Evolutionary conservation across 1,140 invertebrate genomes (phyloP).

Genomic region (Eriosoma lanigerum): DNA sequence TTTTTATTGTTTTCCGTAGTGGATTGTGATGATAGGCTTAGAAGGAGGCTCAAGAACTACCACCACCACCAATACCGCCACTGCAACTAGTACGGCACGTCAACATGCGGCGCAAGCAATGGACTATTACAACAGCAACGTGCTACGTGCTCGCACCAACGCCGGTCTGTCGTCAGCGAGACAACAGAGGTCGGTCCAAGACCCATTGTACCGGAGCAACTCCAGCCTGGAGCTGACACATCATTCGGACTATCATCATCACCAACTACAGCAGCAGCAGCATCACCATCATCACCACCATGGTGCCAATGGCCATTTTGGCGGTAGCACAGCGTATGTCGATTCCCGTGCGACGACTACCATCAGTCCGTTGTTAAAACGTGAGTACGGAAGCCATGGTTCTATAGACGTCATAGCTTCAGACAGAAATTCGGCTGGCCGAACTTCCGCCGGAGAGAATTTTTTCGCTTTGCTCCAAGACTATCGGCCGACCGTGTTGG

Average conservation of each 20-base stretch:
- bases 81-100: constrained; percentile 53
- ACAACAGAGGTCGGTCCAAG: constrained; percentile 10
- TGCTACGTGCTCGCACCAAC: constrained; percentile 58
- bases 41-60: constrained; percentile 39
- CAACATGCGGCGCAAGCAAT: constrained; percentile 60
- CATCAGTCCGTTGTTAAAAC: constrained; percentile 56
- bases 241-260: constrained; percentile 56
- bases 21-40: constrained; percentile 46
- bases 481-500: constrained; percentile 64
- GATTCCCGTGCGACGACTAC: neutral
- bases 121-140: constrained; percentile 61
- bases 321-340: constrained; percentile 19
- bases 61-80: neutral
- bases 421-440: constrained; percentile 53
- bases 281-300: constrained; percentile 43
- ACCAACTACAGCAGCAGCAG: constrained; percentile 43
- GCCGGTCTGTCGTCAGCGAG: constrained; percentile 52
- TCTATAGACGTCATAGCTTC: constrained; percentile 68
- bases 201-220: constrained; percentile 64
- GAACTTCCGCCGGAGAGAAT: constrained; percentile 63
- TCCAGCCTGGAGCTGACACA: constrained; percentile 70
- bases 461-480: constrained; percentile 82
- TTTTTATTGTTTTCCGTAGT: neutral
- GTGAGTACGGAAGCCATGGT: constrained; percentile 68
- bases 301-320: constrained; percentile 52